Evolutionary conservation across 2,888 invertebrate species (phyloP).

Genomic region (Sphinx pinastri): DNA sequence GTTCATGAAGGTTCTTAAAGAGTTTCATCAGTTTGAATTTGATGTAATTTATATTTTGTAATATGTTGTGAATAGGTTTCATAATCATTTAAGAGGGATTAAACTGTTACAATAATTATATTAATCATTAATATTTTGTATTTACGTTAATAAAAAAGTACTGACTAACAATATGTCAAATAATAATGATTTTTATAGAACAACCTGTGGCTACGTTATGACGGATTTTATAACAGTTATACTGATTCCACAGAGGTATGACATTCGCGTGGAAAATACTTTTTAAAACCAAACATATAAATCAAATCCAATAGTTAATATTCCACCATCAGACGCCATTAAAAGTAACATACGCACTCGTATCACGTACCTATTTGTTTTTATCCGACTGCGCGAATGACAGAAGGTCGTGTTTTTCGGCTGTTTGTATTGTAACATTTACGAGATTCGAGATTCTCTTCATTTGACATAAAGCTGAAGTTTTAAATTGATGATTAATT

Average conservation of each 20-base stretch:
- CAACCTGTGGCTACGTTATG: background rate
- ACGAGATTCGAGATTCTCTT: too few relatives aligned
- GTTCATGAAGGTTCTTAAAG: background rate
- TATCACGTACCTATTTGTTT: background rate
- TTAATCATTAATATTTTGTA: too few relatives aligned
- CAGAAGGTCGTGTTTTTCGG: background rate
- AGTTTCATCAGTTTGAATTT: too few relatives aligned
- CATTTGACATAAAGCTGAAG: too few relatives aligned
- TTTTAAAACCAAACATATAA: slow-evolving; percentile 13
- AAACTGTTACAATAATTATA: too few relatives aligned
- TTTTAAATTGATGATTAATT: too few relatives aligned
- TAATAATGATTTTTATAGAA: background rate
- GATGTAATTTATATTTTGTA: too few relatives aligned
- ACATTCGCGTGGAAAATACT: background rate
- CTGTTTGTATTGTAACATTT: background rate
- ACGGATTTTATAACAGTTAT: background rate
- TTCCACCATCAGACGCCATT: background rate
- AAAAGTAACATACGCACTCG: background rate
- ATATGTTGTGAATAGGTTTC: too few relatives aligned
- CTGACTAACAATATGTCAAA: too few relatives aligned
- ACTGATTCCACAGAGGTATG: background rate
- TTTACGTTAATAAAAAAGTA: too few relatives aligned
- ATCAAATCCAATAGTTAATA: slow-evolving; percentile 7
- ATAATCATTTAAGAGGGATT: too few relatives aligned
- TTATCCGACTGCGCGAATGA: background rate